Evolutionary conservation across 2,888 invertebrate species (phyloP), one percentile per base, ranked within the genome.

Genomic region (Trilocha varians): DNA sequence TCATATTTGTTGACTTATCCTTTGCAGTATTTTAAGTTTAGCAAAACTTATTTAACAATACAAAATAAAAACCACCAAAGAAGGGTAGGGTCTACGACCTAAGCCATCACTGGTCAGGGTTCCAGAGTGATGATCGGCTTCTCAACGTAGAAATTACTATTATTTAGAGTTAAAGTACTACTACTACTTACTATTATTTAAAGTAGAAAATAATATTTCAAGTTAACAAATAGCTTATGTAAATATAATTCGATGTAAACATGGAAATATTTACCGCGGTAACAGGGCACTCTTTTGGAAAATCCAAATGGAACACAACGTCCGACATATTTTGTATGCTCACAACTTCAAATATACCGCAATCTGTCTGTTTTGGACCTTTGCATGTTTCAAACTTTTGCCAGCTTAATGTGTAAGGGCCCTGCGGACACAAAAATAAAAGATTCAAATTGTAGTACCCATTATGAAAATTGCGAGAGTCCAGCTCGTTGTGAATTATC

Each of bases 281-380:
- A 13, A 74, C 51, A 4, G 64, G 68, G 46, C 80, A 80, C 36
- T 78, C 76, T 40, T 62, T 70, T 13, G 62, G 47, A 44, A 78
- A 64, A 54, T 79, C 65, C 34, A 75, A 46, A 8, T 52, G 43
- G 48, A 75, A 76, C 40, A 65, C 52, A n/a, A 82, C 53, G 43
- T 78, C 60, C 0, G 73, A 69, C 62, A 72, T 73, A 50, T 82
- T 73, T 47, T 62, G 50, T 34, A 52, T 50, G 45, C 66, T 70
- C 43, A 57, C 56, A 16, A 82, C 53, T 43, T 50, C 49, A 36
- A 73, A 55, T 16, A 53, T 48, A 17, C 74, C 77, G 43, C 80
- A 82, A 15, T 74, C 69, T 1, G 40, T 51, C 43, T 60, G 62
- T 55, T 80, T 82, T 3, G 82, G 78, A 1, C 79, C 79, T 53